phyloP scores from a whole-genome alignment of 2,113 vertebrate genomes.

The Forbesichthys agassizii region DNA sequence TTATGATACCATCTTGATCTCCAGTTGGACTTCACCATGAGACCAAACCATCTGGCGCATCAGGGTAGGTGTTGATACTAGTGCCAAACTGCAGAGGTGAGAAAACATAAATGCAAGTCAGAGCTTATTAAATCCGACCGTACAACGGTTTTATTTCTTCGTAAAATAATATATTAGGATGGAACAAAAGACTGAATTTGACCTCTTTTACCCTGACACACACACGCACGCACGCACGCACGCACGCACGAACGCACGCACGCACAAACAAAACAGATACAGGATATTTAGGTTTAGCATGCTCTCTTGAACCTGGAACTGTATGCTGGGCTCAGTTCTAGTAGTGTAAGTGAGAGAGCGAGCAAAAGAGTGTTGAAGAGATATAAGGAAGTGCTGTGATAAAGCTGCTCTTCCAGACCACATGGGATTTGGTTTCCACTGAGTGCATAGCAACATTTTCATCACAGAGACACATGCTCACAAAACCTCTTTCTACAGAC shows the following conservation, averaged over 20 bases:
- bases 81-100: too few relatives aligned
- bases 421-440: constrained; percentile 1
- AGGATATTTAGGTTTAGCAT: constrained; percentile 49
- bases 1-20: too few relatives aligned
- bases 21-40: too few relatives aligned
- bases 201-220: neutral
- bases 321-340: constrained; percentile 35
- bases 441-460: neutral
- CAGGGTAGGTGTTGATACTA: too few relatives aligned
- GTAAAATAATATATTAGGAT: too few relatives aligned
- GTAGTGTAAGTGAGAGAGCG: constrained; percentile 1
- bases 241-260: too few relatives aligned
- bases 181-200: too few relatives aligned
- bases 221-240: neutral
- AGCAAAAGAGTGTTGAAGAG: neutral
- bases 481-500: neutral
- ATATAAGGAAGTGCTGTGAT: neutral
- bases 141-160: too few relatives aligned
- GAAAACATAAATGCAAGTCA: too few relatives aligned
- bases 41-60: too few relatives aligned
- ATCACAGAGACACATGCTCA: neutral
- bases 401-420: neutral
- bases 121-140: too few relatives aligned
- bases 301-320: constrained; percentile 52
- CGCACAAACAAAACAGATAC: too few relatives aligned